Evolutionary conservation across 2,888 invertebrate genomes (phyloP).

Genomic region (Elaeidobius kamerunicus): DNA sequence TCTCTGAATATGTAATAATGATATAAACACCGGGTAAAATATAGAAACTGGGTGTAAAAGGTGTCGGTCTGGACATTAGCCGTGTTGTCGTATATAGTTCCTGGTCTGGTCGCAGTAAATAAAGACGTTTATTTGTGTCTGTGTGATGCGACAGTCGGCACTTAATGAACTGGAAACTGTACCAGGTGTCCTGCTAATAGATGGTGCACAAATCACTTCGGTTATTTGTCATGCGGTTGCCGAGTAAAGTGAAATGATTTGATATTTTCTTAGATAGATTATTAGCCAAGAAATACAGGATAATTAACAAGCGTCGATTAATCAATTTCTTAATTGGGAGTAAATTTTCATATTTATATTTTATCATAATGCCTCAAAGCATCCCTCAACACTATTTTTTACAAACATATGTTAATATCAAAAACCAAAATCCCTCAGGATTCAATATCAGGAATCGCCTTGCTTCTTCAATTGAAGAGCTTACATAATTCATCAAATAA

Average conservation of each 20-base stretch:
- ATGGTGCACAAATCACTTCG: background rate
- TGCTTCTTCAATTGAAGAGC: no score
- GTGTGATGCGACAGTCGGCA: background rate
- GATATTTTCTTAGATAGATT: no score
- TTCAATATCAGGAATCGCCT: no score
- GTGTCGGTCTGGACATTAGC: constrained; percentile 16
- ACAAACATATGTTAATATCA: no score
- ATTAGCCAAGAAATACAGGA: no score
- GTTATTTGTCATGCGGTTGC: background rate
- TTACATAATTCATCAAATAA: no score
- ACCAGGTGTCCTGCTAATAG: constrained; percentile 10
- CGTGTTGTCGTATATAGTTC: constrained; percentile 10
- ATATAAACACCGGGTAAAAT: constrained; percentile 34
- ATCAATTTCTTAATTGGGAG: no score
- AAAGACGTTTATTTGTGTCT: constrained; percentile 16
- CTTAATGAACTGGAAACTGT: constrained; percentile 7
- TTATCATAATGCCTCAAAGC: no score
- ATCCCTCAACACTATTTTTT: no score
- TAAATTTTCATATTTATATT: no score
- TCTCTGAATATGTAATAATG: constrained; percentile 32
- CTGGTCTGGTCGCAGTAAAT: constrained; percentile 18
- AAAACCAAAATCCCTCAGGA: no score
- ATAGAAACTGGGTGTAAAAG: constrained; percentile 27
- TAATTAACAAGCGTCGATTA: no score
- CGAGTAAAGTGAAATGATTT: background rate